Evolutionary conservation across 1,140 invertebrate genomes (phyloP), one percentile per base, ranked within the genome.

Genomic region (Drosophila neocordata): DNA sequence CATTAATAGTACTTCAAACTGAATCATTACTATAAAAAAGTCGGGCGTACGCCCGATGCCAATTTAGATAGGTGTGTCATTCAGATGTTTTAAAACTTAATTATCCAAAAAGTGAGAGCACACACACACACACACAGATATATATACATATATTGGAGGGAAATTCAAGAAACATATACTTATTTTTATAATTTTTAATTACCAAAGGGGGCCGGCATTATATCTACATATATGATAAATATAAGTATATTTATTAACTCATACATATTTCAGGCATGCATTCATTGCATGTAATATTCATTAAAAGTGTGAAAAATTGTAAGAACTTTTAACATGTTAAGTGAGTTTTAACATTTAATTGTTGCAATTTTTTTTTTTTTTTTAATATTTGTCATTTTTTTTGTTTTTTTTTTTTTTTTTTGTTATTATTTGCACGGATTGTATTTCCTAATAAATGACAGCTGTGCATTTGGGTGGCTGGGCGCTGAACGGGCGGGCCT

Each of bases 241-340:
- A 65, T 27, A 52, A 3, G 2, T 15, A 62, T 37, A 41, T 31
- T 41, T 38, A 20, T 56, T 44, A 35, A 34, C 15, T 63, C 38
- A 48, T 65, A 44, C 64, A 59, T 65, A 72, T 65, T 65, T 48
- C 31, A 34, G 13, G n/a, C 24, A 24, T 27, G 41, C 41, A 27
- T 73, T 44, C 73, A 35, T 73, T 67, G 48, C 77, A 13, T 70
- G 34, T 69, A 35, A 48, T 70, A 64, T 55, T 77, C 63, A 80
- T 85, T 77, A 44, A 72, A 85, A 69, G 81, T 84, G 81, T 68
- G 64, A 84, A 84, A 84, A 63, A 37, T 78, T 63, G 69, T 70
- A 85, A 67, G 71, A 78, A 65, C 64, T 82, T 75, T 83, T 75
- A 68, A 51, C 72, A 57, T 6, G 68, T 18, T 66, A 62, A 53